Evolutionary conservation across 2,113 vertebrate species (phyloP).

Genomic region (Eubucco bourcierii): DNA sequence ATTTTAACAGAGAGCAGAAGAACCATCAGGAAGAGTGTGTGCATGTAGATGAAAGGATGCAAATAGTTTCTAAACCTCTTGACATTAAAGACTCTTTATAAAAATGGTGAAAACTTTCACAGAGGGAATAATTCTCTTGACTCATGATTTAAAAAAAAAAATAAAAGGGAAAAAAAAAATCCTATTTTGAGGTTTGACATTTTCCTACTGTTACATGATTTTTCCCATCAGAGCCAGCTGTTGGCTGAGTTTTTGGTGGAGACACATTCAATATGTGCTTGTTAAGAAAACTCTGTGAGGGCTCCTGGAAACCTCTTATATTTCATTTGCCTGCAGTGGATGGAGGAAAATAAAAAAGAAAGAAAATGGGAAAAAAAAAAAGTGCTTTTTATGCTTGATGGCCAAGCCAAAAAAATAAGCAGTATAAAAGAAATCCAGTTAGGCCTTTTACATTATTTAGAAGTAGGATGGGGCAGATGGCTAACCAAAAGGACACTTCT

Average conservation of each 20-base stretch:
- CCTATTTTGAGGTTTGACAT: constrained; percentile 1
- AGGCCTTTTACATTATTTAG: not conserved
- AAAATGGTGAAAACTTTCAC: not conserved
- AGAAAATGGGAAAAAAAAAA: not conserved
- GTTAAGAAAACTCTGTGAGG: not conserved
- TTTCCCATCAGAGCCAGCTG: not conserved
- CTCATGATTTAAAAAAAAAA: not conserved
- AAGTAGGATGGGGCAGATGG: not conserved
- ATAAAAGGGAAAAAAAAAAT: no score
- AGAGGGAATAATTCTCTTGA: not conserved
- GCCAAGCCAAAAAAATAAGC: not conserved
- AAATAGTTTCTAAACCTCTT: not conserved
- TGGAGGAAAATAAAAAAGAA: not conserved
- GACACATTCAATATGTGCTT: not conserved
- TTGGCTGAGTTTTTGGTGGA: constrained; percentile 3
- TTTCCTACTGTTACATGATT: not conserved
- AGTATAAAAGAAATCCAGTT: not conserved
- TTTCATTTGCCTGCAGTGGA: not conserved
- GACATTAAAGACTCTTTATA: not conserved
- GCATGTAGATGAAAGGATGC: not conserved
- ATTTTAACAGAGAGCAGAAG: not conserved
- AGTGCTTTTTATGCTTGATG: not conserved
- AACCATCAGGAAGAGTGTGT: not conserved
- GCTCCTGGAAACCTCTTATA: not conserved
- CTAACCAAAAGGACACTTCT: not conserved